A percentile compares a stretch with the other conserved stretches of the same genome.
Conservation (phyloP, 2,113 vertebrate species). For the Tamias sibiricus region DNA sequence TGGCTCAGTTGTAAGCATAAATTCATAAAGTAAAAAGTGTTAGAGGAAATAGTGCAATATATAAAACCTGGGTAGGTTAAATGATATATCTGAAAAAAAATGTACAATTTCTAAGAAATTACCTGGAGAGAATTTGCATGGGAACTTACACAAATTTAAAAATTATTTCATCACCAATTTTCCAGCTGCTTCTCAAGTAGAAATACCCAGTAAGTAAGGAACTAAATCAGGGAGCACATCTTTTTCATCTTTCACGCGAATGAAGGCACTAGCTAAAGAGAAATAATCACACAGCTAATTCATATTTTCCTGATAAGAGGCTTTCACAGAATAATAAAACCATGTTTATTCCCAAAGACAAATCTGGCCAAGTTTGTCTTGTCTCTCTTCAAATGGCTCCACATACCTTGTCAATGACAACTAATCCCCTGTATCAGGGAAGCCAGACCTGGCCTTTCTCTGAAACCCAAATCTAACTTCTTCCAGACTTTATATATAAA, state of each 20-base stretch:
- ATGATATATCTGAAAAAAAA: background rate
- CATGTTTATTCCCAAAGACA: background rate
- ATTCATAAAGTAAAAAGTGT: background rate
- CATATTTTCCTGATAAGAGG: background rate
- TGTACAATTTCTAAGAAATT: background rate
- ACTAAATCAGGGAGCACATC: background rate
- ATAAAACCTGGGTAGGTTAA: background rate
- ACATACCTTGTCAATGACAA: background rate
- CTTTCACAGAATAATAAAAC: background rate
- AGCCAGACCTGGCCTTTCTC: background rate
- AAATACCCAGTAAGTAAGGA: background rate
- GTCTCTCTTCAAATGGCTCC: background rate
- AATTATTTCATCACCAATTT: background rate
- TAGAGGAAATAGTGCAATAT: accelerated
- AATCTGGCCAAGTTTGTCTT: background rate
- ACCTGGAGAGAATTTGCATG: background rate
- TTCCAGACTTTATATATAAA: no score
- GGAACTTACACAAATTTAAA: background rate
- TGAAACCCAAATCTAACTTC: background rate
- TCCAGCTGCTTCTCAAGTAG: background rate
- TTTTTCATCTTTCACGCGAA: background rate
- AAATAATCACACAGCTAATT: background rate
- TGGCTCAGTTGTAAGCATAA: background rate
- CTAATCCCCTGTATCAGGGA: background rate
- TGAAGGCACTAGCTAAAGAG: background rate